Evolutionary conservation across 2,797 vertebrate species (phyloP).

Genomic region (Thunnus albacares): DNA sequence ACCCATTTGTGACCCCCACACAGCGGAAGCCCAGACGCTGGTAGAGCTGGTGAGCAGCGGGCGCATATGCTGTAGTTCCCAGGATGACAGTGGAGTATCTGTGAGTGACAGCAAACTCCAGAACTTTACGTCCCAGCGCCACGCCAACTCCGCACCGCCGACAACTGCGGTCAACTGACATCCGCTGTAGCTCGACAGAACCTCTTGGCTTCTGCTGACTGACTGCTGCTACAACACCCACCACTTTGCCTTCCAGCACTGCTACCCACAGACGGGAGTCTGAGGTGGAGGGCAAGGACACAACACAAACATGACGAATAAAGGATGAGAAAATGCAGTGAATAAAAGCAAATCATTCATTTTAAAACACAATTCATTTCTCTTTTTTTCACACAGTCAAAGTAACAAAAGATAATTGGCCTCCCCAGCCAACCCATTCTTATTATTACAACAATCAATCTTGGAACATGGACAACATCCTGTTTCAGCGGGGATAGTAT

Average conservation of each 20-base stretch:
- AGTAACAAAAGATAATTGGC: not conserved
- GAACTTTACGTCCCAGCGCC: slow-evolving; percentile 88
- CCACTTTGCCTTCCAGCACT: slow-evolving; percentile 85
- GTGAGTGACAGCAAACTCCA: slow-evolving; percentile 88
- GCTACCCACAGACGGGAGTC: slow-evolving; percentile 92
- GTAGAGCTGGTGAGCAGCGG: slow-evolving; percentile 89
- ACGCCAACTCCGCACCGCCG: slow-evolving; percentile 86
- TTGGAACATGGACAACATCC: not conserved
- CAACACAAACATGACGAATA: slow-evolving; percentile 3
- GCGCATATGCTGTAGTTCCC: slow-evolving; percentile 88
- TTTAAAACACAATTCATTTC: not conserved
- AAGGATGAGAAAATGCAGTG: not conserved
- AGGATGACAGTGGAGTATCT: slow-evolving; percentile 86
- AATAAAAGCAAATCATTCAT: not conserved
- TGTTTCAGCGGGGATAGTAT: not conserved
- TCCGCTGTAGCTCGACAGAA: slow-evolving; percentile 86
- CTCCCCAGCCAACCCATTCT: not conserved
- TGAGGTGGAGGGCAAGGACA: slow-evolving; percentile 55
- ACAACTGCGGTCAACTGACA: slow-evolving; percentile 89
- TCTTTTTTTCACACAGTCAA: not conserved
- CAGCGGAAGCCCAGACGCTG: slow-evolving; percentile 90
- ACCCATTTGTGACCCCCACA: slow-evolving; percentile 85
- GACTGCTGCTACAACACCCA: slow-evolving; percentile 88
- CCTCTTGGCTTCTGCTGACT: slow-evolving; percentile 80
- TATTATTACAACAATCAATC: not conserved